Base-by-base conservation (phyloP, 1,140 invertebrate genomes). In the Helicoverpa armigera region DNA sequence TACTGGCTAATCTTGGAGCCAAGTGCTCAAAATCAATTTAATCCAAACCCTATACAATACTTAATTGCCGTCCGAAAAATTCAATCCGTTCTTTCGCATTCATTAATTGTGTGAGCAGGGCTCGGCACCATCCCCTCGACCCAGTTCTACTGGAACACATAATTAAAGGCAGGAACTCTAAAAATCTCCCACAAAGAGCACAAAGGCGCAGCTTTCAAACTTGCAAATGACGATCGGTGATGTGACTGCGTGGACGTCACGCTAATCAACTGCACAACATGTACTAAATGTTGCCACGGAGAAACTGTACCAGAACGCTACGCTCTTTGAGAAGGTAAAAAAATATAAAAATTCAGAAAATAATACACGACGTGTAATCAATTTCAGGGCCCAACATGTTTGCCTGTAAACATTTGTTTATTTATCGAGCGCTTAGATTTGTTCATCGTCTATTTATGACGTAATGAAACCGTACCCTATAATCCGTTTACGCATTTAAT, bases 111-210 rank as follows among this genome's bases (percentile, higher is more conserved):
- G 74, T 43, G 60, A 63, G 74, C 69, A 3, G 48, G 16, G 18
- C 16, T n/a, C 58, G 74, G 74, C 74, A 61, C 16, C 60, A 63
- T 76, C 56, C 58, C 60, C 35, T 65, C 86, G 83, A 84, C 83
- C 84, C 85, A 85, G 79, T 87, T 87, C 61, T 73, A 50, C 63
- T 54, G 78, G 58, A 82, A 82, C 83, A 83, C 85, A 83, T 87
- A 89, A 89, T 89, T 89, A 88, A 85, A 89, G 82, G 86, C 85
- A 88, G 84, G 85, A 89, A 85, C 82, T 85, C 67, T 76, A 76
- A 76, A 75, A 65, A 77, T 77, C 58, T 75, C 67, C 78, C 77
- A 79, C 75, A 82, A 79, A 85, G 65, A 60, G 63, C 76, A 79
- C 69, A 81, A 81, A 82, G 80, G 58, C 72, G 63, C 35, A 51